Evolutionary conservation across 2,888 invertebrate species (phyloP).

Genomic region (Mimumesa dahlbomi): DNA sequence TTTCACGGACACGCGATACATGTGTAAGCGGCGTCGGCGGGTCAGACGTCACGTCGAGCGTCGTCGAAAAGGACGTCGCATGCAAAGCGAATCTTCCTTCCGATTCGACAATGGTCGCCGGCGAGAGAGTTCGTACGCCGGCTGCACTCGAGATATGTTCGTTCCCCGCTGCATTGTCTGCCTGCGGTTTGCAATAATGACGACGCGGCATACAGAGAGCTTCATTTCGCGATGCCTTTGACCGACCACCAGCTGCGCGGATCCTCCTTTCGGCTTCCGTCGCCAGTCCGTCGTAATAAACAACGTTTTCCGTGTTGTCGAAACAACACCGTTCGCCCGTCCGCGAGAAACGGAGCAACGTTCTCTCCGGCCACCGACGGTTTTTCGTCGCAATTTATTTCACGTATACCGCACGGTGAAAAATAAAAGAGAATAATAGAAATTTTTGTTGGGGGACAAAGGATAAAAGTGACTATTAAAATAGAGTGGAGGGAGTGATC

Average conservation of each 20-base stretch:
- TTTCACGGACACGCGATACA: conserved; percentile 28
- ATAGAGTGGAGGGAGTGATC: too few relatives aligned
- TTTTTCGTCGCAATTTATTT: not conserved
- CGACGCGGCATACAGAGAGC: conserved; percentile 68
- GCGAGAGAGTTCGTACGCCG: conserved; percentile 52
- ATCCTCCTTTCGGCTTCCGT: conserved; percentile 7
- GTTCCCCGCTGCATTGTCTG: conserved; percentile 63
- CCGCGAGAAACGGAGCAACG: not conserved
- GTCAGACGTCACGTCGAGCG: conserved; percentile 61
- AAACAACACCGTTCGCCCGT: not conserved
- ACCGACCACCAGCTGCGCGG: conserved; percentile 56
- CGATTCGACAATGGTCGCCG: conserved; percentile 62
- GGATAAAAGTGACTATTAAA: conserved; percentile 29
- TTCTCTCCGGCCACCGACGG: too few relatives aligned
- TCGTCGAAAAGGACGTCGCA: conserved; percentile 66
- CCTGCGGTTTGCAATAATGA: conserved; percentile 67
- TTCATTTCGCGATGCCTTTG: conserved; percentile 69
- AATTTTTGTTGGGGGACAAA: not conserved
- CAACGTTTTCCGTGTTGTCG: conserved; percentile 33
- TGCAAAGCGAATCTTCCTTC: conserved; percentile 70
- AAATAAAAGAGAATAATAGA: too few relatives aligned
- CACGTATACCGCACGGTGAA: too few relatives aligned
- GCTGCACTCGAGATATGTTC: conserved; percentile 59
- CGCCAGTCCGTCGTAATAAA: not conserved
- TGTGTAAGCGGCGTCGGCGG: conserved; percentile 29